phyloP scores from a whole-genome alignment of 2,113 vertebrate species.

The Alligator mississippiensis region DNA sequence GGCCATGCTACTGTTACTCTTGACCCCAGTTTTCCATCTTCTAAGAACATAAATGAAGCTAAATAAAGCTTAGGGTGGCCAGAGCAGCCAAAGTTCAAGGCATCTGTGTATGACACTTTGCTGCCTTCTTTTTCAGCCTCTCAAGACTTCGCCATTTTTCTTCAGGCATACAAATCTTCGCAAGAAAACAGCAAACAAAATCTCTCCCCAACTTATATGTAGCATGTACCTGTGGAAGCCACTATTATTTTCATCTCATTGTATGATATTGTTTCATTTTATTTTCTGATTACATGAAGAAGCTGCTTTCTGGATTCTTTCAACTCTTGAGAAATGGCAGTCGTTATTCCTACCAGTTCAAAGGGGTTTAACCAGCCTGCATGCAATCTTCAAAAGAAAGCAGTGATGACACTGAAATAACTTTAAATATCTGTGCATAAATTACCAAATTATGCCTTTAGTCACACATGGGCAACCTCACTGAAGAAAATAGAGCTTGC shows the following conservation, averaged over 20 bases:
- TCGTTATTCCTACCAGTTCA: too few species aligned
- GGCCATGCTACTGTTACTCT: not conserved
- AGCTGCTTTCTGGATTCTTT: not conserved
- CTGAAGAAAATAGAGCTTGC: not conserved
- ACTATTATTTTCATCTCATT: not conserved
- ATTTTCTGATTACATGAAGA: not conserved
- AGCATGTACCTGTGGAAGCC: not conserved
- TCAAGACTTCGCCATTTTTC: not conserved
- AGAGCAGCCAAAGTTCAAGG: too few species aligned
- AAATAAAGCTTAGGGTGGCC: too few species aligned
- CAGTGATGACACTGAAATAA: conserved; percentile 8
- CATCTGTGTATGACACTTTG: too few species aligned
- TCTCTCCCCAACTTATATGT: not conserved
- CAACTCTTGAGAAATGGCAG: not conserved
- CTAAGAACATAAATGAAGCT: too few species aligned
- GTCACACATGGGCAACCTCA: not conserved
- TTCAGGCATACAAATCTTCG: not conserved
- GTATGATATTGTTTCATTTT: too few species aligned
- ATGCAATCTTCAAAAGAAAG: conserved; percentile 1
- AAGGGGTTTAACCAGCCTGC: conserved; percentile 22
- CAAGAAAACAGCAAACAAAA: not conserved
- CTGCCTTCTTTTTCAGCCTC: too few species aligned
- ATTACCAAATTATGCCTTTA: conserved; percentile 10
- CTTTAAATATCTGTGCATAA: not conserved
- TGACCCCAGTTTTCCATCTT: too few species aligned